Conservation (phyloP, 2,113 vertebrate genomes). For the Passer montanus region DNA sequence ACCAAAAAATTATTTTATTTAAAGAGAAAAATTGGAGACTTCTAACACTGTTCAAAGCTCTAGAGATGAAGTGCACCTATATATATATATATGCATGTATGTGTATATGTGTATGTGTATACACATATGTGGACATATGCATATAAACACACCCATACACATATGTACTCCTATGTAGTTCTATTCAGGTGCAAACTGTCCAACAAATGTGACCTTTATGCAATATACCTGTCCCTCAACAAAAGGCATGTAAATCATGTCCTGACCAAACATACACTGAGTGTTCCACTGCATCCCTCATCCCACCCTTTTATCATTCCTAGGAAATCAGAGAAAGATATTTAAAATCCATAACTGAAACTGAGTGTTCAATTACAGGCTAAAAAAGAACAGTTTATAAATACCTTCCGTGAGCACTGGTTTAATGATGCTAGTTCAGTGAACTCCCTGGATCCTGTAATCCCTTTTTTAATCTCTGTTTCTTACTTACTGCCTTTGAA, state of each 20-base stretch:
- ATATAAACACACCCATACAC: background rate
- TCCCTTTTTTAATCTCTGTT: constrained; percentile 42
- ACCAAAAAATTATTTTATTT: background rate
- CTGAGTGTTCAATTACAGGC: background rate
- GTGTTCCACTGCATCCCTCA: background rate
- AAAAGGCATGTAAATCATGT: background rate
- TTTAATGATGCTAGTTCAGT: background rate
- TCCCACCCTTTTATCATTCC: background rate
- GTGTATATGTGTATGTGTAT: fast-evolving
- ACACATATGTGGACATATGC: background rate
- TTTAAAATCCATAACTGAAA: background rate
- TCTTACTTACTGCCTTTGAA: constrained; percentile 1
- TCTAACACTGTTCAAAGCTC: background rate
- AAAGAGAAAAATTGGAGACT: background rate
- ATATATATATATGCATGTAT: too few species aligned
- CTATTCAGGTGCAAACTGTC: background rate
- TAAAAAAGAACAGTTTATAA: constrained; percentile 39
- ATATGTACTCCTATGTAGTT: background rate
- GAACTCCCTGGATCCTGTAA: constrained; percentile 8
- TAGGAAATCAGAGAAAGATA: background rate
- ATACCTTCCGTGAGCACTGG: background rate
- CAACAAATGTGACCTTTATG: background rate
- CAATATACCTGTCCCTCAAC: background rate
- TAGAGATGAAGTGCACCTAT: background rate
- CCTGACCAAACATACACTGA: background rate